Evolutionary conservation across 2,113 vertebrate genomes (phyloP), one percentile per base, ranked within the genome.

Genomic region (Dolichallabes microphthalmus): DNA sequence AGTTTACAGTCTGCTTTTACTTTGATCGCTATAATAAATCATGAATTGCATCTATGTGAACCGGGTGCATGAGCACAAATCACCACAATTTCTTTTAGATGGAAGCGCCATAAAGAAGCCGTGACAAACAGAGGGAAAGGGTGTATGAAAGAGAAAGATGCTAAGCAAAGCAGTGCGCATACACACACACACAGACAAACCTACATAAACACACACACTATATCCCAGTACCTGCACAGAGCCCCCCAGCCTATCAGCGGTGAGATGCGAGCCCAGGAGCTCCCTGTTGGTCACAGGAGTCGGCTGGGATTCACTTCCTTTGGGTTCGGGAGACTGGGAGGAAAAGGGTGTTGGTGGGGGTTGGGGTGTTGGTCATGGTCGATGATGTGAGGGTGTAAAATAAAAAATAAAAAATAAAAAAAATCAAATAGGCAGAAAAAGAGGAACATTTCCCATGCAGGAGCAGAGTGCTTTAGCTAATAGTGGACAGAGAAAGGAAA

Each of bases 171-270:
- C 35, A 22, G 68, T 9, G 3, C 68, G 11, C 17, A 17, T 30
- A 35, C 17, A 22, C 32, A 35, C 0, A 20, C 6, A 45, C 35
- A 45, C 10, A 25, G 9, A 22, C 10, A 73, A 20, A 6, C 39
- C 32, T 35, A 35, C 32, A 35, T 2, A 35, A 2, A 50, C 84
- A 89, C 81, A 60, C 50, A 20, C 80, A 27, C 45, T 52, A 50
- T 52, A 8, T 69, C 63, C 64, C 89, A 93, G 94, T 96, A 96
- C 96, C 96, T 96, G 96, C 68, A 96, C 94, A 80, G 96, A 96
- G 92, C 96, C 95, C 92, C 95, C 95, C 92, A 96, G 95, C 94
- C 95, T 95, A 95, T 95, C 95, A 91, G 95, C 94, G 90, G 95
- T 94, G 91, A 96, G 94, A 89, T 93, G 95, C 91, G 95, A 95